Percentiles rank a stretch among this genome's conserved stretches.
These are phyloP conservation scores for Poeciliopsis gracilis DNA, from an alignment of 2,797 vertebrate genomes.

Conservation along the genomic window DNA sequence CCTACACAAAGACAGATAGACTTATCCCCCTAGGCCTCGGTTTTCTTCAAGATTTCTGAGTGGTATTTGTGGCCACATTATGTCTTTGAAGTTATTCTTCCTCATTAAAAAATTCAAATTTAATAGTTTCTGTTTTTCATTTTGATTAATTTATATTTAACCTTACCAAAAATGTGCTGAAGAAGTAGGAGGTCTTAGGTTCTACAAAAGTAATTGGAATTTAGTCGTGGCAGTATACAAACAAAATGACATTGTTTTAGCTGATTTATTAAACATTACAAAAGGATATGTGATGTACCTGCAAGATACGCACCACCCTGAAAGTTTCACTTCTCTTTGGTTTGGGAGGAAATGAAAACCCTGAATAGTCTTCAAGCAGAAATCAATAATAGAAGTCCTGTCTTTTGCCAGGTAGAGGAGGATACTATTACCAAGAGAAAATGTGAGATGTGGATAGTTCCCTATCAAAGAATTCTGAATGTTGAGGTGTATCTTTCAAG, in stretches of 20 bases:
- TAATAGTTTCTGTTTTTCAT: background rate
- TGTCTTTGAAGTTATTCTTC: background rate
- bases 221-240: background rate
- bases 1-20: background rate
- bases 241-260: background rate
- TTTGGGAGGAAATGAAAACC: slow-evolving; percentile 48
- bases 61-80: background rate
- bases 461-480: too few species aligned
- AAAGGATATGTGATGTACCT: background rate
- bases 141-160: background rate
- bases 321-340: slow-evolving; percentile 46
- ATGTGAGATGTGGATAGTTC: too few species aligned
- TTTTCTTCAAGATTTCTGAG: background rate
- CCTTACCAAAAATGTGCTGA: background rate
- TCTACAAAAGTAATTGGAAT: background rate
- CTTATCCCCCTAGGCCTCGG: background rate
- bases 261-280: slow-evolving; percentile 7
- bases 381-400: background rate
- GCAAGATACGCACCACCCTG: background rate
- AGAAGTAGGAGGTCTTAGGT: background rate
- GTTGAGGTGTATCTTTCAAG: too few species aligned
- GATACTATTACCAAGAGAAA: too few species aligned
- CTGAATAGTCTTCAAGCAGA: background rate
- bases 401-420: too few species aligned
- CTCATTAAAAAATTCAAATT: background rate